Evolutionary conservation across 2,797 vertebrate genomes (phyloP), one percentile per base, ranked within the genome.

Genomic region (Periparus ater): DNA sequence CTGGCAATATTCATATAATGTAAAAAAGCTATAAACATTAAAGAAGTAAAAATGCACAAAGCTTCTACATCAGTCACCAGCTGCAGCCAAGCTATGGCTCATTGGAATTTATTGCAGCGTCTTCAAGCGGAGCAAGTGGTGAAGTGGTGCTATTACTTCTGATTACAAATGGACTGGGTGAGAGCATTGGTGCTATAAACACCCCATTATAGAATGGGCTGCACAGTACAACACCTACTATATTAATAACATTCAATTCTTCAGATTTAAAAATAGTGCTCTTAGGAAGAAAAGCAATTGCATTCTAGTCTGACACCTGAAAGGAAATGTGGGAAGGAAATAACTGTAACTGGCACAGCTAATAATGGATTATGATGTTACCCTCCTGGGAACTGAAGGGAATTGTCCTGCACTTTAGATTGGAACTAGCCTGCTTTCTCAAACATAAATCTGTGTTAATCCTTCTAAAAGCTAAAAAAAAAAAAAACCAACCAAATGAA

Each of bases 251-350:
- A 47, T 47, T 67, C 88, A 68, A 14, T 89, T 90, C 89, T 90
- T 86, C 54, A 29, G 67, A 73, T 88, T 95, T 88, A 88, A 93
- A 94, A 95, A 94, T 65, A 94, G 91, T 65, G 47, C 63, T 91
- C 50, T 96, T 88, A 89, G 91, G 83, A 93, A 87, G 83, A 95
- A 93, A 91, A 94, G 93, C 83, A 67, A 92, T 72, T 10, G 36
- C 85, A 60, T 88, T 92, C 87, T 85, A 57, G 73, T 73, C 60
- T 88, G 92, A 88, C 94, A 93, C 77, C 92, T 95, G 93, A 88
- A 94, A 94, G 94, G 92, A 96, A 96, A 94, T 66, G 85, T 85
- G 71, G 89, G 88, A 94, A 96, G 93, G 91, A 97, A 96, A 92
- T 86, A 95, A 89, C 91, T 84, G 82, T 83, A 94, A 90, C 82